Evolutionary conservation across 53 echinoderm and acorn worm genomes (phyloP), one percentile per base, ranked within the genome.

Genomic region (Luidia sarsii): DNA sequence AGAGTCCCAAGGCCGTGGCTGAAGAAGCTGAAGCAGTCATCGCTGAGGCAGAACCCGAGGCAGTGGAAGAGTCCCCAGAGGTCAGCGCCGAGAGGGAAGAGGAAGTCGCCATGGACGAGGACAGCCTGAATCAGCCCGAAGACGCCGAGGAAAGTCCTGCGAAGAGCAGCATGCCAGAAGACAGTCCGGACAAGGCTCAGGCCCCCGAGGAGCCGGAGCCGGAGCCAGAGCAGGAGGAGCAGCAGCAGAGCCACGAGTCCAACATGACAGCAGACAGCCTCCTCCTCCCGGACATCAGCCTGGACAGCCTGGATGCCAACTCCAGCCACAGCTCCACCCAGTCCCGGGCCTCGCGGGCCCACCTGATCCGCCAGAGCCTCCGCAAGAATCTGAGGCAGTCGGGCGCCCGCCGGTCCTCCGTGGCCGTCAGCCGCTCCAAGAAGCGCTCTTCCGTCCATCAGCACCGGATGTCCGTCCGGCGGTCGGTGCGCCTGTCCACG

Each of bases 371-470:
- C 31, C 77, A 61, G 22, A 61, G 77, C 39, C 48, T 61, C 31
- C 51, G 73, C 19, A 64, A 39, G 73, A 73, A 52, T 11, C 38
- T 43, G 48, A 62, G 63, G 2, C 31, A 31, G 18, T 83, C 83
- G 2, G n/a, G n/a, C n/a, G 15, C 32, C 28, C 83, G 83, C 13
- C 83, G 83, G 8, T 70, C 83, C 4, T 70, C 83, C 8, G 36
- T 50, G 20, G 35, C 53, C 4, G 46, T 48, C 21, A 84, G 84
- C 52, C 50, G 39, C 50, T 84, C 84, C n/a, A 84, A 84, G 53
- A 63, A 73, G 54, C 61, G 52, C 1, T 84, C 84, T 18, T 82
- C 82, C 29, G 50, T 83, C 31, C 43, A 61, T 22, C 32, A 53
- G 13, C 48, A 56, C 23, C 66, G 86, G 22, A 65, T 48, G 15